A percentile compares a stretch with the other conserved stretches of the same genome.
These are phyloP conservation scores for Pomacea canaliculata DNA, from an alignment of 2,888 invertebrate species.

Conservation along the genomic window DNA sequence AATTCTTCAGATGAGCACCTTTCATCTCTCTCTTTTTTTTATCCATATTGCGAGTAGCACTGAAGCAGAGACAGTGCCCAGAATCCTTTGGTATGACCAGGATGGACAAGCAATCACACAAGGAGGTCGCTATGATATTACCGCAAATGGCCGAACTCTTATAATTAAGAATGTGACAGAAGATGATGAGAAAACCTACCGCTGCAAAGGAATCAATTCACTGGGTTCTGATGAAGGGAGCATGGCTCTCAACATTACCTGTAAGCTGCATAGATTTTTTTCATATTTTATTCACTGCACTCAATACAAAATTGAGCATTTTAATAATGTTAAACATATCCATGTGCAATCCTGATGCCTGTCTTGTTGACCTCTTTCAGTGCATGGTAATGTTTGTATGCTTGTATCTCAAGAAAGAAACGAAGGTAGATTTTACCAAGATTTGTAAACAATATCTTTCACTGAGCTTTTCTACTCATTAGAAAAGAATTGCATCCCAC, in stretches of 20 bases:
- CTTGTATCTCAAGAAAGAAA: no score
- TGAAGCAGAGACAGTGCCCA: slow-evolving; percentile 1
- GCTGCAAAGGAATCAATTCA: slow-evolving; percentile 22
- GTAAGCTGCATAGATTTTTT: slow-evolving; percentile 15
- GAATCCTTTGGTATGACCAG: slow-evolving; percentile 12
- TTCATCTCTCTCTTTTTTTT: no score
- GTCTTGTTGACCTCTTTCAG: neutral
- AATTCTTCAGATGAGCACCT: no score
- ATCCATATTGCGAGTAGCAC: neutral
- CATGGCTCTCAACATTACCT: slow-evolving; percentile 29
- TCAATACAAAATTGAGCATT: no score
- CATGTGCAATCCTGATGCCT: neutral
- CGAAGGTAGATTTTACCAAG: no score
- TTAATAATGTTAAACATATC: no score
- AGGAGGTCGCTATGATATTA: slow-evolving; percentile 12
- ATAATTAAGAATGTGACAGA: slow-evolving; percentile 24
- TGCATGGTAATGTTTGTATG: no score
- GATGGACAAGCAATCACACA: neutral
- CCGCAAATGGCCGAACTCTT: slow-evolving; percentile 14
- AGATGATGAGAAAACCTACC: slow-evolving; percentile 28
- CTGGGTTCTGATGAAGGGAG: neutral
- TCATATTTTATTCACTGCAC: neutral
- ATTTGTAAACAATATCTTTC: no score
- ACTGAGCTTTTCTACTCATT: no score
- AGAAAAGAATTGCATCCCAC: no score